phyloP scores from a whole-genome alignment of 2,888 invertebrate genomes.

The Tetropium fuscum region DNA sequence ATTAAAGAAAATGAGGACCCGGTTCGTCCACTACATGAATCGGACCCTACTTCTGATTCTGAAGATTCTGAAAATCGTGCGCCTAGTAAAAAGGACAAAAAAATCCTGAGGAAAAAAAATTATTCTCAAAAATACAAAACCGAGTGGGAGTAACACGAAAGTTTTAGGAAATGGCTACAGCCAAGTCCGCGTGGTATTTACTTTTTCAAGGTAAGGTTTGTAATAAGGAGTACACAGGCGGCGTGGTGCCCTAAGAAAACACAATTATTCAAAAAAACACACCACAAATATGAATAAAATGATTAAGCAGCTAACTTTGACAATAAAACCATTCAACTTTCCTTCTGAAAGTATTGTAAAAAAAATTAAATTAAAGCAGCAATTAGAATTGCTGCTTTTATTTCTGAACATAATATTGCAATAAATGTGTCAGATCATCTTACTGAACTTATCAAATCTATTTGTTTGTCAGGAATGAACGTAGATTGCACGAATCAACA shows the following conservation, averaged over 20 bases:
- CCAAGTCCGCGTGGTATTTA: background rate
- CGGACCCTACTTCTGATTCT: background rate
- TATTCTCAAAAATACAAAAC: background rate
- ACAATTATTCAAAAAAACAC: background rate
- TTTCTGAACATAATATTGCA: too few species aligned
- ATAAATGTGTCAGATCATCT: too few species aligned
- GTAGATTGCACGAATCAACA: too few species aligned
- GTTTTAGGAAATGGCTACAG: background rate
- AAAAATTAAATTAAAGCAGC: too few species aligned
- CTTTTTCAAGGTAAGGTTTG: background rate
- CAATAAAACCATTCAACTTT: background rate
- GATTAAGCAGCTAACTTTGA: background rate
- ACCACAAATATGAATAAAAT: background rate
- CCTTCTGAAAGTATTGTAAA: background rate
- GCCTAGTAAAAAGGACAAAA: background rate
- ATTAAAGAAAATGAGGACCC: background rate
- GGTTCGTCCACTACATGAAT: background rate
- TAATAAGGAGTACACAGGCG: constrained; percentile 1
- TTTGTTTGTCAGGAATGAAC: too few species aligned
- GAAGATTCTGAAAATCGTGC: background rate
- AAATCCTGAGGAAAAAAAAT: too few species aligned
- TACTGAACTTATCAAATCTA: too few species aligned
- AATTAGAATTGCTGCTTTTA: background rate
- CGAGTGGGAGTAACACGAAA: background rate
- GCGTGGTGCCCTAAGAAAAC: background rate